phyloP scores from a whole-genome alignment of 2,113 vertebrate species.

The Spea bombifrons region DNA sequence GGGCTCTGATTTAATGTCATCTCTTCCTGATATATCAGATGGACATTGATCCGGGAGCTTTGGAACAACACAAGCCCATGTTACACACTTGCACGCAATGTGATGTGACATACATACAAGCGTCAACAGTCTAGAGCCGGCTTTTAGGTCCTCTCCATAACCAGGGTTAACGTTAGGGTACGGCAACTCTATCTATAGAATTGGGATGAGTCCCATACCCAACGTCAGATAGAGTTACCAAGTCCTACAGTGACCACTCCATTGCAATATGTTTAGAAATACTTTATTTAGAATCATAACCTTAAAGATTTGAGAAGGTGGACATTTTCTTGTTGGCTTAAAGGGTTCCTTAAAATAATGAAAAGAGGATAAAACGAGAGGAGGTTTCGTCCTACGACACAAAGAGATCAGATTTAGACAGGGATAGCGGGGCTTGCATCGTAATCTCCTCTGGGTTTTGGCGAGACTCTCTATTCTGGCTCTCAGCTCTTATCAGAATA shows the following conservation, averaged over 20 bases:
- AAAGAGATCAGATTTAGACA: conserved; percentile 19
- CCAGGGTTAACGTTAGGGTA: too few species aligned
- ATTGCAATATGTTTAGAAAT: too few species aligned
- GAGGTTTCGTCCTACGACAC: neutral
- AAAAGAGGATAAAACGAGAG: neutral
- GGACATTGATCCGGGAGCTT: conserved; percentile 55
- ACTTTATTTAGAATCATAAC: too few species aligned
- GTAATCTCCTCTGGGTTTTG: conserved; percentile 49
- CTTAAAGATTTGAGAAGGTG: too few species aligned
- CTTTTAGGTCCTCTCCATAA: too few species aligned
- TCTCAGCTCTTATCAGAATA: conserved; percentile 51
- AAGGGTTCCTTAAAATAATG: too few species aligned
- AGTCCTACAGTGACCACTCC: too few species aligned
- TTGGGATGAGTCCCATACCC: too few species aligned
- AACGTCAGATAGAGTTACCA: too few species aligned
- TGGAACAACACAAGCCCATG: conserved; percentile 44
- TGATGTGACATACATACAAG: conserved; percentile 50
- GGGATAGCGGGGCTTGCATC: conserved; percentile 41
- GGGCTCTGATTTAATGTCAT: conserved; percentile 42
- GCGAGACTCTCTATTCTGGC: conserved; percentile 57
- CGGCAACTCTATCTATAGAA: too few species aligned
- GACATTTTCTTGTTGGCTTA: too few species aligned
- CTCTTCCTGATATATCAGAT: conserved; percentile 51
- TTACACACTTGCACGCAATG: conserved; percentile 49
- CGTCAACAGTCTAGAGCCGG: neutral